Conservation (phyloP, 2,888 invertebrate species). For the Metacarcinus magister region DNA sequence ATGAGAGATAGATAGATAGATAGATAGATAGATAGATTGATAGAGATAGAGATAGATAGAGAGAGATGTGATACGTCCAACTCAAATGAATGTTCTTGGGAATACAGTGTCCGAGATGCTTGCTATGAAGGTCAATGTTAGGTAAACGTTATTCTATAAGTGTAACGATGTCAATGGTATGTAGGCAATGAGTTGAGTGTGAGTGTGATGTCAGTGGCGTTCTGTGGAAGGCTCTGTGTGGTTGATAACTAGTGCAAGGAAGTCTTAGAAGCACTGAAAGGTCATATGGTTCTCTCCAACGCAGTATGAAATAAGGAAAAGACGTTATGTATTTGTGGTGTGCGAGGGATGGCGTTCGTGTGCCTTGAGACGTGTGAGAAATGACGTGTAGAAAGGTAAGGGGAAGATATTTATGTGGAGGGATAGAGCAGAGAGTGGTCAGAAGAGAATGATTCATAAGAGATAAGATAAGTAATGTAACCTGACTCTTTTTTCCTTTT, state of each 20-base stretch:
- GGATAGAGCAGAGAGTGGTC: neutral
- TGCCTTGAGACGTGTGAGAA: neutral
- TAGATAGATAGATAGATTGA: too few relatives aligned
- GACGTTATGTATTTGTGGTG: neutral
- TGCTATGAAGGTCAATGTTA: neutral
- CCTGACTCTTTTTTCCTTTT: neutral
- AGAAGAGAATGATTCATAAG: neutral
- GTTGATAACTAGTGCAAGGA: neutral
- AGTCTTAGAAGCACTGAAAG: neutral
- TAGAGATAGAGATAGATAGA: too few relatives aligned
- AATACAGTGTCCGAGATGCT: neutral
- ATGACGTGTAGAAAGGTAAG: neutral
- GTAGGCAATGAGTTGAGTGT: neutral
- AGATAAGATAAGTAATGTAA: neutral
- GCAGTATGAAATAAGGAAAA: neutral
- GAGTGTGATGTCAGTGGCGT: neutral
- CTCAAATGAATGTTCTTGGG: too few relatives aligned
- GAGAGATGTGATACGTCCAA: too few relatives aligned
- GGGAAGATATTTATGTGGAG: neutral
- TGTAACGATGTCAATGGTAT: neutral
- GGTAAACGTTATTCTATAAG: neutral
- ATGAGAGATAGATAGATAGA: too few relatives aligned
- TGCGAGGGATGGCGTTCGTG: neutral
- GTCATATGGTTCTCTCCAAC: neutral
- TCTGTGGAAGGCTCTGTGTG: neutral